Percentiles rank a stretch among this genome's conserved stretches.
Evolutionary conservation across 1,140 invertebrate genomes (phyloP).

Genomic region (Zeugodacus cucurbitae): DNA sequence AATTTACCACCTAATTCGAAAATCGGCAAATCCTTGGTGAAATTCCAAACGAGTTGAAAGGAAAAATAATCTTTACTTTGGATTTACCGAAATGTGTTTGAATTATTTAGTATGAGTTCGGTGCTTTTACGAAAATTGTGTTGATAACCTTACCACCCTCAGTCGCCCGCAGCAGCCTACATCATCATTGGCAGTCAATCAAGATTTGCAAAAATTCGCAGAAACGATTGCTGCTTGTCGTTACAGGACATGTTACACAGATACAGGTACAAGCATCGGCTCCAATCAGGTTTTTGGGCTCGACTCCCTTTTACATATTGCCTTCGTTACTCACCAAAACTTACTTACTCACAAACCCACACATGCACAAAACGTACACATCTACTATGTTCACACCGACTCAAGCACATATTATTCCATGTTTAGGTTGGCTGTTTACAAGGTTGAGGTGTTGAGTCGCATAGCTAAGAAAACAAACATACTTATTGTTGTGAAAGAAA

Average conservation of each 20-base stretch:
- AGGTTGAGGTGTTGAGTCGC: not conserved
- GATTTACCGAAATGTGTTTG: not conserved
- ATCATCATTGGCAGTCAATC: not conserved
- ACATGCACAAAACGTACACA: too few relatives aligned
- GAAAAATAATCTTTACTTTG: not conserved
- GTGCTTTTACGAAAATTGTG: not conserved
- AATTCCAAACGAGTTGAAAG: not conserved
- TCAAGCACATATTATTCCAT: too few relatives aligned
- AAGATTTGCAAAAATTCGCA: conserved; percentile 8
- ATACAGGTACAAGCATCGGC: too few relatives aligned
- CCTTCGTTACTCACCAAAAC: too few relatives aligned
- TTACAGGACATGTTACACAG: not conserved
- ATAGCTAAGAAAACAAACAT: too few relatives aligned
- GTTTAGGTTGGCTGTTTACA: not conserved
- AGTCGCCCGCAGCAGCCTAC: not conserved
- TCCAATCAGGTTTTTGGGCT: not conserved
- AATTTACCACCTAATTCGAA: too few relatives aligned
- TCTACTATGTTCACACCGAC: too few relatives aligned
- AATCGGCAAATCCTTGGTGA: not conserved
- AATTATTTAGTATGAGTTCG: not conserved
- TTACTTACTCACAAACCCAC: too few relatives aligned
- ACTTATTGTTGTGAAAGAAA: not conserved
- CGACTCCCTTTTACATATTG: not conserved
- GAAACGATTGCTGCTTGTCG: not conserved
- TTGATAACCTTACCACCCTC: not conserved